Evolutionary conservation across 2,888 invertebrate genomes (phyloP), one percentile per base, ranked within the genome.

Genomic region (Drosophila peninsularis): DNA sequence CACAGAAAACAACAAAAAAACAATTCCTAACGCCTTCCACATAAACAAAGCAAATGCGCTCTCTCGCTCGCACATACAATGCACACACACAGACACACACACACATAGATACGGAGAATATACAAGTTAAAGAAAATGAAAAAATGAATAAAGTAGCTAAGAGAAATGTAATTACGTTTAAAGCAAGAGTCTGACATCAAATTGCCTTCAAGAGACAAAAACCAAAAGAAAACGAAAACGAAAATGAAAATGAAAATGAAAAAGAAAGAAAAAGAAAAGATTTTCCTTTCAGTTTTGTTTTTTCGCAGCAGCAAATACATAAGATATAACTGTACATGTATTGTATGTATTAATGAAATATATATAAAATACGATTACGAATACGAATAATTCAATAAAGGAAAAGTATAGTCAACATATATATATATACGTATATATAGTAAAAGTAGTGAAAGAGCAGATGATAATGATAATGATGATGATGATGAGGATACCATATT

Each of bases 141-240:
- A 49, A 47, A 47, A 72, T 62, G 65, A 39, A 53, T 65, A 76
- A 68, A 55, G 41, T 68, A 73, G 62, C 58, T 62, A 70, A 70
- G 53, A 64, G 52, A 70, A 67, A 60, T 50, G 52, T 56, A 72
- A 62, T 53, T 24, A 66, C 63, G 75, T 75, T 74, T 62, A 75
- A 90, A 88, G 91, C 86, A 90, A 91, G 85, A 90, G 90, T 91
- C 90, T 91, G 90, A 91, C 85, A 90, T 91, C 81, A 84, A 91
- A 91, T 90, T 90, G 91, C 90, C 90, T 91, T 91, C 82, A 90
- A 87, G 44, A 76, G 60, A 65, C 62, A 72, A 24, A 37, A 30
- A 30, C 6, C 1, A 30, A 30, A 30, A 30, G 10, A 41, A 36
- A 19, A 36, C 9, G n/a, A 17, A 49, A 19, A 11, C 11, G 17